Evolutionary conservation across 1,140 invertebrate species (phyloP), one percentile per base, ranked within the genome.

Genomic region (Calephelis nemesis): DNA sequence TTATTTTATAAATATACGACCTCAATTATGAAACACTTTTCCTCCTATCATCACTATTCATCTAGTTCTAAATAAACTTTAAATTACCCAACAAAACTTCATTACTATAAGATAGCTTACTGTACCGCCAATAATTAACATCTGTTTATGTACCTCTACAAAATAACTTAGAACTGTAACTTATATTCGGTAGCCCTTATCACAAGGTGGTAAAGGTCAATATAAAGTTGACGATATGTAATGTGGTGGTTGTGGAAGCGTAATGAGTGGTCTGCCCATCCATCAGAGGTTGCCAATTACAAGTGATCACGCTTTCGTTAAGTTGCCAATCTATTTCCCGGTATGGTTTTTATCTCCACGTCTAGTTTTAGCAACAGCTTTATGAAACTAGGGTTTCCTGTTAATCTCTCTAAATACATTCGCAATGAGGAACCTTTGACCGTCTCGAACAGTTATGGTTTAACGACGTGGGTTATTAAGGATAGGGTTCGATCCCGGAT

Each of bases 261-360:
- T 60, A 60, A 60, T 60, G 54, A 60, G 54, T 60, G 54, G 54
- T 39, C 30, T 60, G 54, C 54, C 39, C 58, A 60, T 60, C 39
- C 58, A 60, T 60, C 54, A 60, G 54, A n/a, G 54, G 30, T 39
- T 60, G 54, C 54, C 54, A 60, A 60, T 60, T 60, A 60, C 54
- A 60, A 60, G 54, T 60, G 54, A 60, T 60, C 54, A 60, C 54
- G 54, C 54, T 60, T 60, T 60, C 54, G 54, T 60, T 60, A 60
- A 60, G 54, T 60, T 60, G 54, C 54, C 54, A 60, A 60, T 60
- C 58, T 60, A 60, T 60, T 60, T 60, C 39, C 58, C 58, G 39
- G 11, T 60, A 60, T 60, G 58, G 58, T 60, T 60, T 60, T 60
- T 60, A 39, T 60, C 58, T 60, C 58, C 58, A 30, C 40, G n/a